These are phyloP conservation scores for Nemapogon koenigi DNA, from an alignment of 2,888 invertebrate genomes.

Conservation along the genomic window DNA sequence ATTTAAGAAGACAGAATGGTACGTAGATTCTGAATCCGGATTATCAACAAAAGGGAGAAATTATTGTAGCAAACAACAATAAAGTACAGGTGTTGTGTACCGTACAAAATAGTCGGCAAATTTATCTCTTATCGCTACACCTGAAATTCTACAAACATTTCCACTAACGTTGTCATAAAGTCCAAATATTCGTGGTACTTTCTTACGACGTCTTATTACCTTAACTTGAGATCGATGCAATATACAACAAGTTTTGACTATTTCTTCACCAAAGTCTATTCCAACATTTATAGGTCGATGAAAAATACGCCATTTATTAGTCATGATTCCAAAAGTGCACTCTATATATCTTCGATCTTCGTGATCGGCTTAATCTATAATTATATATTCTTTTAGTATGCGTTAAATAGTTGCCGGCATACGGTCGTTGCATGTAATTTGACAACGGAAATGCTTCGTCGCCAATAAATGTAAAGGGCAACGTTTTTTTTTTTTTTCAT, in stretches of 20 bases:
- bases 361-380: no score
- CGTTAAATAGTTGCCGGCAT: conserved; percentile 11
- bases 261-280: conserved; percentile 15
- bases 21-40: no score
- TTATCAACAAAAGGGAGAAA: no score
- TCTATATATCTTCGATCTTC: no score
- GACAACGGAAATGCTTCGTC: conserved; percentile 18
- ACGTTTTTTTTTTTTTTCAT: no score
- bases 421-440: conserved; percentile 16
- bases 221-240: conserved; percentile 13
- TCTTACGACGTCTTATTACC: conserved; percentile 11
- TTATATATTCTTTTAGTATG: conserved; percentile 15
- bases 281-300: conserved; percentile 8
- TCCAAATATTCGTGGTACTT: conserved; percentile 15
- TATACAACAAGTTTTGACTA: conserved; percentile 16
- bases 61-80: no score
- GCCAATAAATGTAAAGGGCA: conserved; percentile 18
- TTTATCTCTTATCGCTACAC: conserved; percentile 2
- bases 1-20: no score
- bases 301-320: conserved; percentile 12
- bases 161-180: conserved; percentile 13
- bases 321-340: conserved; percentile 10
- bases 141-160: conserved; percentile 2
- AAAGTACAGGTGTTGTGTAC: no score
- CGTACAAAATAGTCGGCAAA: conserved; percentile 6